These are phyloP conservation scores for Silvanus unidentatus DNA, from an alignment of 2,888 invertebrate species.

Conservation along the genomic window DNA sequence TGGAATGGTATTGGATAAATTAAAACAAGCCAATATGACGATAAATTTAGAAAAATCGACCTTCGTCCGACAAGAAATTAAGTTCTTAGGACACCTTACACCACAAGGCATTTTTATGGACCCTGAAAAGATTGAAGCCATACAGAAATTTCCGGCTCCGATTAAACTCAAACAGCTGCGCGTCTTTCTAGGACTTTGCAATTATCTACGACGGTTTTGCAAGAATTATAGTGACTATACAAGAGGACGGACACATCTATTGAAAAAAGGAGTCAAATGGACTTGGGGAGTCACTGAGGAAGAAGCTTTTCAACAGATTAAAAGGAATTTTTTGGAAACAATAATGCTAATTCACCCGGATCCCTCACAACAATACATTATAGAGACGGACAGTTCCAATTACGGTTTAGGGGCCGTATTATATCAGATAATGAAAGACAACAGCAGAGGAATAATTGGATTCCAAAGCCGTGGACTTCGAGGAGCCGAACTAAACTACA, in stretches of 20 bases:
- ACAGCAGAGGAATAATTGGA: background rate
- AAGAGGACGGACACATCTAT: background rate
- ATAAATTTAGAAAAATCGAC: conserved; percentile 21
- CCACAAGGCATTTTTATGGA: conserved; percentile 17
- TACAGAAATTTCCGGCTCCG: conserved; percentile 11
- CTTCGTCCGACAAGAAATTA: conserved; percentile 11
- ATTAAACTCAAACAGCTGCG: conserved; percentile 8
- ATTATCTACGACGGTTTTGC: conserved; percentile 11
- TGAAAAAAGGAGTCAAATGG: conserved; percentile 2
- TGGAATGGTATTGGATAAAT: conserved; percentile 12
- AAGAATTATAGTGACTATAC: conserved; percentile 2
- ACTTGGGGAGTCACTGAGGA: conserved; percentile 4
- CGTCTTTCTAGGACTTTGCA: conserved; percentile 12
- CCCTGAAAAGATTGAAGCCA: conserved; percentile 12
- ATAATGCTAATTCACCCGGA: conserved; percentile 3
- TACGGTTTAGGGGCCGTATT: conserved; percentile 2
- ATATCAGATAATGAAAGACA: background rate
- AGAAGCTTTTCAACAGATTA: background rate
- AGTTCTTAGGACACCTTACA: conserved; percentile 20
- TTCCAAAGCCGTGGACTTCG: conserved; percentile 6
- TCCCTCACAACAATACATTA: background rate
- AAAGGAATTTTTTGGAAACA: background rate
- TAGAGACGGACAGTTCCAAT: conserved; percentile 1
- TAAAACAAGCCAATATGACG: conserved; percentile 19
- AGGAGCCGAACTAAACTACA: conserved; percentile 8